Evolutionary conservation across 2,113 vertebrate genomes (phyloP), one percentile per base, ranked within the genome.

Genomic region (Myiozetetes cayanensis): DNA sequence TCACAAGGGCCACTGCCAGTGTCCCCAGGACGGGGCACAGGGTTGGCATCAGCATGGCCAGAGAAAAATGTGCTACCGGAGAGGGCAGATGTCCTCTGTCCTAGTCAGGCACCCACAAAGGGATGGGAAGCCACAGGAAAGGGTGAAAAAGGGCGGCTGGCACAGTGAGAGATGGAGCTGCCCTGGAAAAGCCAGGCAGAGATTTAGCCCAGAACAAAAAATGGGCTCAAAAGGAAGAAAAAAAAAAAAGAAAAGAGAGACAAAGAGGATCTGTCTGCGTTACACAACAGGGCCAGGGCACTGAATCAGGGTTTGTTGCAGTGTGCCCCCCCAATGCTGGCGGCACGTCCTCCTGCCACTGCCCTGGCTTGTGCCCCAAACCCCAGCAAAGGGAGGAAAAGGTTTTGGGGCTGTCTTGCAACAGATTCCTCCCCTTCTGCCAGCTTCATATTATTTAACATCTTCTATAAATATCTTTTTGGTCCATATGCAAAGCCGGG

Each of bases 181-280:
- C 76, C 65, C 76, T 88, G 86, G 63, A 56, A 95, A 95, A 85
- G 71, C 78, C 56, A 53, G 44, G 89, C 58, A 3, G 89, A 72
- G 91, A 92, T 86, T 90, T 76, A 76, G 71, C 72, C 71, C 6
- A 2, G 58, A 44, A 68, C 5, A 44, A 68, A 91, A 94, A 91
- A 88, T 31, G 63, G 67, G 78, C 33, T 93, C 2, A 2, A 90
- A 92, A 87, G 46, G 17, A 24, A 70, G 4, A 1, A 6, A 20
- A 25, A 25, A 28, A 70, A 59, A 46, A 24, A 71, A 72, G 17
- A 47, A 46, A 39, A 27, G 3, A 8, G 84, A 84, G 28, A 95
- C 94, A 95, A 91, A 95, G 92, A 93, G 55, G 75, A 75, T 73
- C 85, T 95, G 82, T 93, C n/a, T 6, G 59, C 0, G 1, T 93